Conservation (phyloP, 2,113 vertebrate species). For the Boulengeromyrus knoepffleri region DNA sequence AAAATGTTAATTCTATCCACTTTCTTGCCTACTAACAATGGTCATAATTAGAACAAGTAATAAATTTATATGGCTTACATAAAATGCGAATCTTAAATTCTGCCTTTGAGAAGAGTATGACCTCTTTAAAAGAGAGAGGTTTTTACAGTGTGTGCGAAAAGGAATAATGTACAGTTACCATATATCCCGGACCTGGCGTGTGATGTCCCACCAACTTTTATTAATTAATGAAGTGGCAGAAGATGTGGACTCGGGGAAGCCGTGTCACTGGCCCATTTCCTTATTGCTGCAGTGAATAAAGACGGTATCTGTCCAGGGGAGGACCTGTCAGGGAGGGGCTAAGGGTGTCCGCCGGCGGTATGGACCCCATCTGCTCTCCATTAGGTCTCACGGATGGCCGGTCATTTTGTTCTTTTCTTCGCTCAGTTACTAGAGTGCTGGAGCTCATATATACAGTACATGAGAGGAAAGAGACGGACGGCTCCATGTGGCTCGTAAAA, state of each 20-base stretch:
- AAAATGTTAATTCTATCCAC: neutral
- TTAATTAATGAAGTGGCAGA: neutral
- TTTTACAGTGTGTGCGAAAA: neutral
- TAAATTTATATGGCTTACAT: neutral
- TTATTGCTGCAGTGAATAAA: neutral
- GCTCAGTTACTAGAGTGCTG: neutral
- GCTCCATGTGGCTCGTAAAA: neutral
- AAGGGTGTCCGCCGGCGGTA: neutral
- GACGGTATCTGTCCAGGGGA: neutral
- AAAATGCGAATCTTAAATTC: neutral
- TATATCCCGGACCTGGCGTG: neutral
- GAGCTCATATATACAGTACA: neutral
- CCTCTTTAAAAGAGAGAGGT: neutral
- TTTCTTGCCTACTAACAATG: neutral
- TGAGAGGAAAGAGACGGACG: neutral
- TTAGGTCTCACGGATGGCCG: neutral
- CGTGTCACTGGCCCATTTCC: neutral
- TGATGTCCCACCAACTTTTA: neutral
- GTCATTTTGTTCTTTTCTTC: neutral
- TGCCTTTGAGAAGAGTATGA: neutral
- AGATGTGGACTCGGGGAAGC: neutral
- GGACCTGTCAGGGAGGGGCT: neutral
- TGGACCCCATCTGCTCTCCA: neutral
- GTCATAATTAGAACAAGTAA: neutral
- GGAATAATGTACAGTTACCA: neutral